Evolutionary conservation across 2,888 invertebrate species (phyloP), one percentile per base, ranked within the genome.

Genomic region (Dendrolimus pini): DNA sequence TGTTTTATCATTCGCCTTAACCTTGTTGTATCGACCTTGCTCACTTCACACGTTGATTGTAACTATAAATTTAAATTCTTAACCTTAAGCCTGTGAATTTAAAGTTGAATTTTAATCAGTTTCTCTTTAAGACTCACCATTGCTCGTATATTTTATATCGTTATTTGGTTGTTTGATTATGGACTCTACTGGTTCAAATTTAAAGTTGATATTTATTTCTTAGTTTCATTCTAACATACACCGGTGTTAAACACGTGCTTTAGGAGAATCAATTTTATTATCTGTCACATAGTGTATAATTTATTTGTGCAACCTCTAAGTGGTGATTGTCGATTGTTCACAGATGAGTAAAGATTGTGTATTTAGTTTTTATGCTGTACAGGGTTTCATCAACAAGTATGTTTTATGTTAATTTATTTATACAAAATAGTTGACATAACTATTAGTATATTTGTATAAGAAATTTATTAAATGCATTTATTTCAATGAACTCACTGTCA

Each of bases 1-100:
- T 54, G 14, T 14, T 54, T 54, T 54, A 41, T 54, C 10, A n/a
- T 41, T 54, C 41, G 41, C 54, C 54, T 54, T 54, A 54, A 54
- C 54, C 54, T 54, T 54, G 54, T n/a, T 54, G 54, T 54, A 54
- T 41, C 54, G 41, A 41, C 41, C 41, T 41, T 30, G 54, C 54
- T 41, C 30, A 47, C 47, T 47, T 47, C 12, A 47, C 9, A 47
- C 47, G 30, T 30, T 30, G 30, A 30, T 30, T 30, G 30, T 6
- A 30, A 30, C 54, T 10, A 18, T 54, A 13, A n/a, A 54, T 54
- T 18, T 18, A 18, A 54, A 54, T n/a, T 14, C n/a, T 54, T 13
- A 54, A 54, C 54, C 54, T n/a, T 54, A 54, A 54, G 2, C 0
- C 2, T 47, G 9, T 47, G 12, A 47, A 12, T 47, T 47, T 47